Base-by-base conservation (phyloP, 2,797 vertebrate genomes). In the Cuculus canorus region DNA sequence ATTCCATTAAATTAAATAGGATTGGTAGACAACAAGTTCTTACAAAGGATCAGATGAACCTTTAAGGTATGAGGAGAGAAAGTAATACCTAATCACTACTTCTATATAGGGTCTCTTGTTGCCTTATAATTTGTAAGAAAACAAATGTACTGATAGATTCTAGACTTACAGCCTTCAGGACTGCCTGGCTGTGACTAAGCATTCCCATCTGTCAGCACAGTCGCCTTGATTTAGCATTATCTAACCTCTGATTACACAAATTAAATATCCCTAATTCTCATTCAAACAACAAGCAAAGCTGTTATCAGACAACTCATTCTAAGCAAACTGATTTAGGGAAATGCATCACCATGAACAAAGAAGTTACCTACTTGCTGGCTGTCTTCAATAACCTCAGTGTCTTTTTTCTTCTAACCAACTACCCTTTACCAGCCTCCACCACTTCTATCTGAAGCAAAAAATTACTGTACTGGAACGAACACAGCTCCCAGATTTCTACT, bases 201-300 rank as follows among this genome's bases (percentile, higher is more conserved):
- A 91, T 86, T 95, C 83, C 89, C 70, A 91, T 86, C 79, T 93
- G 78, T 82, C 68, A 78, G 80, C 65, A 82, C 41, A 91, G 78
- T 77, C 9, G 5, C 86, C 82, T 87, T 88, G 82, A 94, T 82
- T 90, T 85, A 82, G 63, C 78, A 53, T 78, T 86, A 95, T 88
- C 96, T 95, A 95, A 91, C 91, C 84, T 82, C 65, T 79, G 64
- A 90, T 92, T 84, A 87, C 71, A 96, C 73, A 83, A 93, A 90
- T 84, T 94, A 95, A 96, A 95, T 60, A 93, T 43, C 53, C 65
- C 32, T 35, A 78, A 66, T 85, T 93, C 70, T 89, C 76, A 48
- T 65, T 83, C 91, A 92, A 96, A 94, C 57, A 90, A 70, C 1
- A 0, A 61, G 30, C 6, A 37, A 91, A 92, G 53, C 50, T 82